A percentile compares a stretch with the other conserved stretches of the same genome.
phyloP scores from a whole-genome alignment of 2,888 invertebrate genomes.

The Stenichneumon culpator region DNA sequence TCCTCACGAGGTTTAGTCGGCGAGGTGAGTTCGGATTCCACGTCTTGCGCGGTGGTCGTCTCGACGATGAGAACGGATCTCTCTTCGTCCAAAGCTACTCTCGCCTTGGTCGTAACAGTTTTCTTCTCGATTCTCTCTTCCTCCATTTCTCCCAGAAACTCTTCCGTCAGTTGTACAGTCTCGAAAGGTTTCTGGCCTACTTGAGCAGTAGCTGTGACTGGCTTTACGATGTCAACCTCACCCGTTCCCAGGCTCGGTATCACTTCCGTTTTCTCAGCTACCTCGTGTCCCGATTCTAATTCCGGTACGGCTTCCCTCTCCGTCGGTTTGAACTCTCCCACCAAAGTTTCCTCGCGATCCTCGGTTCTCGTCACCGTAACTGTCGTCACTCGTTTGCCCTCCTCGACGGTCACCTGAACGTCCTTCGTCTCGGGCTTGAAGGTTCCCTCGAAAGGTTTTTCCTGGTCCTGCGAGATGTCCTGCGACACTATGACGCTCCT shows the following conservation, averaged over 20 bases:
- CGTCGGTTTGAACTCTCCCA: conserved; percentile 78
- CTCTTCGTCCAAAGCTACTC: conserved; percentile 83
- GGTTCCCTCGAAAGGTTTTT: conserved; percentile 82
- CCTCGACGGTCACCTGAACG: conserved; percentile 84
- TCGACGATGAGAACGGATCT: conserved; percentile 76
- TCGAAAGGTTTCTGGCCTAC: conserved; percentile 85
- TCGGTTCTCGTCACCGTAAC: conserved; percentile 86
- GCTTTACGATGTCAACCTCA: conserved; percentile 81
- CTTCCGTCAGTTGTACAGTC: conserved; percentile 84
- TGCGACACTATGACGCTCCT: conserved; percentile 80
- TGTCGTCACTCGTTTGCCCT: conserved; percentile 83
- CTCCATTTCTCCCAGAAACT: conserved; percentile 85
- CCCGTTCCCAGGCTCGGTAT: conserved; percentile 83
- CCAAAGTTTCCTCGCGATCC: conserved; percentile 85
- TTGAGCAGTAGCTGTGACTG: conserved; percentile 80
- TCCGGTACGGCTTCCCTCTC: conserved; percentile 68
- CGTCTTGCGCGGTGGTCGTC: conserved; percentile 74
- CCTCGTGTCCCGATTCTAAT: conserved; percentile 82
- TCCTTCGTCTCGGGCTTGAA: conserved; percentile 82
- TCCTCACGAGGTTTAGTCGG: conserved; percentile 73
- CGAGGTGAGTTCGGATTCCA: conserved; percentile 71
- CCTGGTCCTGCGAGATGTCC: conserved; percentile 80
- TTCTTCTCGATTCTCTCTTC: conserved; percentile 79
- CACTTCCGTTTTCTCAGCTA: conserved; percentile 86
- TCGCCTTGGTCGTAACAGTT: conserved; percentile 81